Evolutionary conservation across 92 coral and sea anemone genomes (phyloP).

Genomic region (Siderastrea siderea): DNA sequence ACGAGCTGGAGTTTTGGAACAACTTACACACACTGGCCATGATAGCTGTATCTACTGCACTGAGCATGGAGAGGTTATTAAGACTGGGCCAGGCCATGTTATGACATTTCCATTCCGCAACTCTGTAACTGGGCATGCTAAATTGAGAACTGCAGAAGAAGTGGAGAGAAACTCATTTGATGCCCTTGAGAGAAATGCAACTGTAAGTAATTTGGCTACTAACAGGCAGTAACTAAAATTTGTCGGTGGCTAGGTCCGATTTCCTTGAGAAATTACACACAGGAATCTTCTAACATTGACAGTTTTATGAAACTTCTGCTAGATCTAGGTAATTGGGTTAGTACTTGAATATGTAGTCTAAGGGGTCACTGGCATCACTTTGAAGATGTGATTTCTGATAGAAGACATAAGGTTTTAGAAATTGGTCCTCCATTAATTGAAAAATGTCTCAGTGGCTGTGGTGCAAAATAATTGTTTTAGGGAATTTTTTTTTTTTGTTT

Average conservation of each 20-base stretch:
- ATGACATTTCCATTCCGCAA: constrained; percentile 72
- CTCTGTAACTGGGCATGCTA: constrained; percentile 60
- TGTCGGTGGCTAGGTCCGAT: not conserved
- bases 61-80: constrained; percentile 49
- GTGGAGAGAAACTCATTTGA: constrained; percentile 37
- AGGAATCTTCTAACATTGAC: not conserved
- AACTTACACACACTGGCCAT: constrained; percentile 54
- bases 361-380: too few species aligned
- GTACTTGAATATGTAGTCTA: too few species aligned
- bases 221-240: not conserved
- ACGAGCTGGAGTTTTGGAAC: constrained; percentile 64
- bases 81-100: constrained; percentile 71
- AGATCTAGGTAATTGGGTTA: too few species aligned
- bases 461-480: not conserved
- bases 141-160: constrained; percentile 34
- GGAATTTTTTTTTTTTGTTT: not conserved
- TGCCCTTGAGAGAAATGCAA: constrained; percentile 54
- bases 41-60: constrained; percentile 52
- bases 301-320: too few species aligned
- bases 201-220: constrained; percentile 32
- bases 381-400: too few species aligned
- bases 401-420: too few species aligned
- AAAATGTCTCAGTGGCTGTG: not conserved
- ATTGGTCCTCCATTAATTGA: too few species aligned
- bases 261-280: not conserved